phyloP scores from a whole-genome alignment of 2,888 invertebrate species.

The Campoplex nolae region DNA sequence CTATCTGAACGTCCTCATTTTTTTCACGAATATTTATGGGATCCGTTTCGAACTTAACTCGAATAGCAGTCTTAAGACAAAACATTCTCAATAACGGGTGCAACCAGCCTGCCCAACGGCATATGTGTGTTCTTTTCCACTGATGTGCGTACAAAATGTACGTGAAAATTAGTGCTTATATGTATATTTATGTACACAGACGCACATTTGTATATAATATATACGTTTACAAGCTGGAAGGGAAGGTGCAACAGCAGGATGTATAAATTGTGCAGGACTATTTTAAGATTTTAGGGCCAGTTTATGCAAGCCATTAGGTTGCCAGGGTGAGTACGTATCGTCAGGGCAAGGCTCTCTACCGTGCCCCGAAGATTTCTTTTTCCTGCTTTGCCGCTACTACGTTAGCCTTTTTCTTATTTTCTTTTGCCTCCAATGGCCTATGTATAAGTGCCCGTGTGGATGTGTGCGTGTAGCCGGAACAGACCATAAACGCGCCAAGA shows the following conservation, averaged over 20 bases:
- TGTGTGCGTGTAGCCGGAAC: constrained; percentile 39
- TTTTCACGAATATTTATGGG: background rate
- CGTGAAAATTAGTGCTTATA: background rate
- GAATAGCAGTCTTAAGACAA: constrained; percentile 31
- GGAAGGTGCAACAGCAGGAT: constrained; percentile 82
- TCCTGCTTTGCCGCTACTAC: constrained; percentile 53
- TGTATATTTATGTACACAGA: constrained; percentile 12
- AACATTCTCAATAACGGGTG: constrained; percentile 55
- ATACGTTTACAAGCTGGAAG: constrained; percentile 38
- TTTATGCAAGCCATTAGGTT: constrained; percentile 81
- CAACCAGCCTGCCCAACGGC: constrained; percentile 31
- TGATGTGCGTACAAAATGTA: background rate
- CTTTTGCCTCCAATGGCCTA: constrained; percentile 38
- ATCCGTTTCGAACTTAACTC: constrained; percentile 13
- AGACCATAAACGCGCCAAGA: constrained; percentile 47
- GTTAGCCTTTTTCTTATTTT: constrained; percentile 52
- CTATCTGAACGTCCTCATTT: background rate
- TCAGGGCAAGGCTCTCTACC: constrained; percentile 71
- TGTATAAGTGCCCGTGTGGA: constrained; percentile 26
- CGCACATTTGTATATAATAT: constrained; percentile 16
- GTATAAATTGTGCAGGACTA: constrained; percentile 83
- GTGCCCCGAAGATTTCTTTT: constrained; percentile 69
- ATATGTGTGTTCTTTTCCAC: background rate
- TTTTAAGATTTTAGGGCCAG: constrained; percentile 83
- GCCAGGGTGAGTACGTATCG: constrained; percentile 71